Evolutionary conservation across 2,888 invertebrate genomes (phyloP), one percentile per base, ranked within the genome.

Genomic region (Callyntrura sp.): DNA sequence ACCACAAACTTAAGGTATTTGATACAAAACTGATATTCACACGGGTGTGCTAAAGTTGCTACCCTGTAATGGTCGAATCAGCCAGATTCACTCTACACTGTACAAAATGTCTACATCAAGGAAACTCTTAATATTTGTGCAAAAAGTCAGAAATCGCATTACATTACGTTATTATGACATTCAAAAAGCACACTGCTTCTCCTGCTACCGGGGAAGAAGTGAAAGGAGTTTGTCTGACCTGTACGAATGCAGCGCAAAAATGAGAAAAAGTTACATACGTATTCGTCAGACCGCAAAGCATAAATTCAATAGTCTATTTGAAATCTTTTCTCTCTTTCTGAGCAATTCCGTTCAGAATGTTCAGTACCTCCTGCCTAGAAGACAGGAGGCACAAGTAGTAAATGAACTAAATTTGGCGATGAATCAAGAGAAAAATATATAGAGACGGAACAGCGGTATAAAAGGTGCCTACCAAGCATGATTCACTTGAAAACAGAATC

Each of bases 391-490:
- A 62, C 12, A 48, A 35, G 68, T 45, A 83, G 60, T 76, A 88
- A 88, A 83, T 76, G 76, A 83, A 57, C 82, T 70, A 76, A 88
- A 25, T 88, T 88, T 88, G 88, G 88, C 83, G 83, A 57, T 73
- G 83, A 60, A 76, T 88, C 88, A 88, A 88, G 83, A 83, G 45
- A 35, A 51, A 65, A 35, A 45, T 25, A 81, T 68, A 57, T 20
- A 73, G 48, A 35, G 14, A 48, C 8, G 17, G 45, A 48, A 0
- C 8, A 2, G 70, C 35, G n/a, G 14, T 43, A n/a, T n/a, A n/a
- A n/a, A n/a, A n/a, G 14, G n/a, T 17, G 28, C 3, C 35, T 17
- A 70, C 43, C 35, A 70, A 43, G 43, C 9, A 51, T 65, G 20
- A 60, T 35, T 43, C 60, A 85, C 73, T 55, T n/a, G 45, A 57